A percentile compares a stretch with the other conserved stretches of the same genome.
These are phyloP conservation scores for Acanthopagrus latus DNA, from an alignment of 2,797 vertebrate genomes.

Conservation along the genomic window DNA sequence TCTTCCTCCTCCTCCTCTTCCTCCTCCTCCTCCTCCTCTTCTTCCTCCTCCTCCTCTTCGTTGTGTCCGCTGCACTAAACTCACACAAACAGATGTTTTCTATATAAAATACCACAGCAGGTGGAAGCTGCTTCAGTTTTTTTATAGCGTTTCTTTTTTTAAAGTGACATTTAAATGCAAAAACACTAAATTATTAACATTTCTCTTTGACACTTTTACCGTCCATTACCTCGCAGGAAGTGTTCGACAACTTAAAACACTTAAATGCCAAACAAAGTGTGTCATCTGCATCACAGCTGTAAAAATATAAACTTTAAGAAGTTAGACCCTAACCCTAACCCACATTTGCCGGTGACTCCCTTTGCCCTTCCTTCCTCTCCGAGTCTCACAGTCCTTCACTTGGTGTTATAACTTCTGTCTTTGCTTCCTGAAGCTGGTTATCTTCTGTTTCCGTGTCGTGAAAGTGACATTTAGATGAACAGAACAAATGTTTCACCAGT, in stretches of 20 bases:
- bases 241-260: not conserved
- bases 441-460: too few relatives aligned
- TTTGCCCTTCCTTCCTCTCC: too few relatives aligned
- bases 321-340: too few relatives aligned
- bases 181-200: not conserved
- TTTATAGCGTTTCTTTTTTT: too few relatives aligned
- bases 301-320: not conserved
- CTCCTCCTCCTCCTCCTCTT: too few relatives aligned
- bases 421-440: too few relatives aligned
- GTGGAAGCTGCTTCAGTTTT: not conserved
- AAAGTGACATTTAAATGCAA: conserved; percentile 11
- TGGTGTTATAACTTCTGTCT: not conserved
- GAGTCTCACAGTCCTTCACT: too few relatives aligned
- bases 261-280: conserved; percentile 12
- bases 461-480: too few relatives aligned
- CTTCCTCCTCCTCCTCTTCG: not conserved
- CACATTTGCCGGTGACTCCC: too few relatives aligned
- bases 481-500: too few relatives aligned
- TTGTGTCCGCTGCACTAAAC: too few relatives aligned
- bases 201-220: not conserved
- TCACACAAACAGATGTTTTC: not conserved
- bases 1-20: too few relatives aligned
- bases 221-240: not conserved
- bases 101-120: not conserved
- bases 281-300: not conserved